Base-by-base conservation (phyloP, 2,797 vertebrate genomes). In the Anas flavirostris region DNA sequence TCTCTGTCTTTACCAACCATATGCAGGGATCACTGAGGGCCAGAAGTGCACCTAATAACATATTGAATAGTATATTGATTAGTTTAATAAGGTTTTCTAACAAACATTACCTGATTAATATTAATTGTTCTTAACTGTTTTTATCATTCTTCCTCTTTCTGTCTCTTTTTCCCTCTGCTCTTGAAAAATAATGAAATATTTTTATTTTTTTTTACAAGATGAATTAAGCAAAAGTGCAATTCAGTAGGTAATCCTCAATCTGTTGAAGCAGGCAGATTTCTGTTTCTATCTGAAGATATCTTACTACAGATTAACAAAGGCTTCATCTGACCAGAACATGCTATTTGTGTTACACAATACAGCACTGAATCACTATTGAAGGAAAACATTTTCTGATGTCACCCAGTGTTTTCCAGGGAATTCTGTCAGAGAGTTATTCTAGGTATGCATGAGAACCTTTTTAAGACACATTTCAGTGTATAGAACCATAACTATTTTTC, bases 211-310 rank as follows among this genome's bases (percentile, higher is more conserved):
- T 60, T 53, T 67, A 66, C 63, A 89, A 58, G n/a, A 77, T 60
- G 46, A 81, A 91, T 94, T 76, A 88, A 93, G 64, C 68, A 72
- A 35, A 97, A 95, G 90, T 92, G 68, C 83, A 93, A 79, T 92
- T 93, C 72, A 85, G 76, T 62, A 72, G 91, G 73, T 97, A 97
- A 96, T 97, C 94, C 94, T 73, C 94, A 96, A 43, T 93, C 96
- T 95, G 93, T 76, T 22, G 3, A 91, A 95, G 52, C 78, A 86
- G 78, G 80, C 91, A 94, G 93, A 95, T 86, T 93, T 95, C 80
- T 93, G 12, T 87, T 96, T 92, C 82, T 80, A 86, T 93, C 76
- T 95, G 70, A 91, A 94, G 90, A 86, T 93, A 88, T 69, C 21
- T 92, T 95, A 58, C 91, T 91, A 67, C 8, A 7, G 95, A 93